Percentiles rank a stretch among this genome's conserved stretches.
phyloP scores from a whole-genome alignment of 2,113 vertebrate genomes.

The Dicaeum eximium region DNA sequence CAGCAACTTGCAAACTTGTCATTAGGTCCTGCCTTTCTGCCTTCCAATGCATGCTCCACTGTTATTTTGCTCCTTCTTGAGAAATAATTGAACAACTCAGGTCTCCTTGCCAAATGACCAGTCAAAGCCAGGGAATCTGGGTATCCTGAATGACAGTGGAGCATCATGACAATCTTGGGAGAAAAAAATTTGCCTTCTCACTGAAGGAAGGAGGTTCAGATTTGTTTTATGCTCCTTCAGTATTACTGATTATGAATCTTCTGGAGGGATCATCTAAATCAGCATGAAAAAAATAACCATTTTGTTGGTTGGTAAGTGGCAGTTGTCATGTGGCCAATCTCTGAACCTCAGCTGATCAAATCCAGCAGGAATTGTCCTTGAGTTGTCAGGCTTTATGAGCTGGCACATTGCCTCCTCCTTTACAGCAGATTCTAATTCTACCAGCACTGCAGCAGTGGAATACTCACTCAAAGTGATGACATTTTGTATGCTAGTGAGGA shows the following conservation, averaged over 20 bases:
- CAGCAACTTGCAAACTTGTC: background rate
- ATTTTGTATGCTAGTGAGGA: background rate
- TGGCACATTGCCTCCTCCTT: background rate
- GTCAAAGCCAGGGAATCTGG: background rate
- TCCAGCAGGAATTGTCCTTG: conserved; percentile 21
- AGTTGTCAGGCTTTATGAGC: background rate
- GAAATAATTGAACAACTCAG: background rate
- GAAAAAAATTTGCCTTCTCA: background rate
- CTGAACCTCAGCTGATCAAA: conserved; percentile 2
- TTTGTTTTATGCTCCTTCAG: background rate
- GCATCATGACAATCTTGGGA: background rate
- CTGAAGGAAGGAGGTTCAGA: background rate
- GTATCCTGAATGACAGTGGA: background rate
- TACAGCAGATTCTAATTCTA: background rate
- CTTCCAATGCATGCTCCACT: background rate
- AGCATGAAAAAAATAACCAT: background rate
- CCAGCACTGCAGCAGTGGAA: background rate
- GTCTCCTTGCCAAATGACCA: background rate
- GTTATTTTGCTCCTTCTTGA: background rate
- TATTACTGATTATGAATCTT: background rate
- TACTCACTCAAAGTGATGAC: background rate
- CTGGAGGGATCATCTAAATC: background rate
- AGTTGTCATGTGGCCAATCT: background rate
- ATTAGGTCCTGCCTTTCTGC: background rate
- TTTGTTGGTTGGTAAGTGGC: background rate